A percentile compares a stretch with the other conserved stretches of the same genome.
Conservation (phyloP, 2,113 vertebrate genomes). For the Amblyopsis rosae region DNA sequence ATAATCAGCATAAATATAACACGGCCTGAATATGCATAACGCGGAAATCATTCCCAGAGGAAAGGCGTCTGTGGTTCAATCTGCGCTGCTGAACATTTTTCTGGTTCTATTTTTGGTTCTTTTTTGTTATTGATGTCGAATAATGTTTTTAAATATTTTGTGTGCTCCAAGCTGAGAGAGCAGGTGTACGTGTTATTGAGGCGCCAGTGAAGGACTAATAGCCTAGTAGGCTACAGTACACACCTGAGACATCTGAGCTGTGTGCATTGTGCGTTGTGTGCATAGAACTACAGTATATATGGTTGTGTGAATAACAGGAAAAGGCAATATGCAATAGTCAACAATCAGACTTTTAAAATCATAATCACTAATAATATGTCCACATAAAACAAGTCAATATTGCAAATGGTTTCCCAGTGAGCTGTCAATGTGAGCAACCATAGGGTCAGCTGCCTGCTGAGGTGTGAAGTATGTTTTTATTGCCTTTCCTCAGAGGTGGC, state of each 20-base stretch:
- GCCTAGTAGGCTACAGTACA: not conserved
- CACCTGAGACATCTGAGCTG: not conserved
- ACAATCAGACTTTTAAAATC: slow-evolving; percentile 16
- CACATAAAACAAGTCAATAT: slow-evolving; percentile 31
- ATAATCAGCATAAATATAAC: not conserved
- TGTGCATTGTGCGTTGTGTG: too few relatives aligned
- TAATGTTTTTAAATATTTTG: not conserved
- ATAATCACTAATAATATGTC: slow-evolving; percentile 41
- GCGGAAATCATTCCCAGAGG: not conserved
- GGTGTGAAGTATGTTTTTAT: slow-evolving; percentile 45
- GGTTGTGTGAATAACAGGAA: not conserved
- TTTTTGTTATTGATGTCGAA: not conserved
- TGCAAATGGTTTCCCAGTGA: slow-evolving; percentile 17
- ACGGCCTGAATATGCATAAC: not conserved
- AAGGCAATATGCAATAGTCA: not conserved
- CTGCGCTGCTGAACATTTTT: not conserved
- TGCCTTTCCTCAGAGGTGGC: slow-evolving; percentile 38
- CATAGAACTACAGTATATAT: too few relatives aligned
- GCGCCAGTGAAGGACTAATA: not conserved
- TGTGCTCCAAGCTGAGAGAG: not conserved
- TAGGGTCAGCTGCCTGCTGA: slow-evolving; percentile 40
- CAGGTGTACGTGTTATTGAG: not conserved
- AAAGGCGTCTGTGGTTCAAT: not conserved
- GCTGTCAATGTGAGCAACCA: slow-evolving; percentile 31
- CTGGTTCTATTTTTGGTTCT: not conserved